Evolutionary conservation across 2,797 vertebrate genomes (phyloP), one percentile per base, ranked within the genome.

Genomic region (Aselliscus stoliczkanus): DNA sequence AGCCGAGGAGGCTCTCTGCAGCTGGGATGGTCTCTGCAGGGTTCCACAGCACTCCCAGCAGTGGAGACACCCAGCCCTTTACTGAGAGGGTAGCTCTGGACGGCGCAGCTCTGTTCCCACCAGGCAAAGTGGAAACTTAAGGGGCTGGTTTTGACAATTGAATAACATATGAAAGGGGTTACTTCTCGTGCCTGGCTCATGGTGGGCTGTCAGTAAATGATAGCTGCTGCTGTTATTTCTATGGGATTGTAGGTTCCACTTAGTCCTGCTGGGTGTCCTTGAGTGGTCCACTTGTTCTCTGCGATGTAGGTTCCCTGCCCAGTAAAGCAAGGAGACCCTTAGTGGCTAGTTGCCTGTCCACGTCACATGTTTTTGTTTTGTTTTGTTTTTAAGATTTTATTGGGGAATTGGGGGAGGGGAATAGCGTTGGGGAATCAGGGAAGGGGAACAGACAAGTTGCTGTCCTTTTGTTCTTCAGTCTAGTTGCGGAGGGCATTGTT

Each of bases 241-340:
- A 1, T 50, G 21, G 23, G 31, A 54, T 72, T 21, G 10, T 34
- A n/a, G 47, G 75, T 60, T 92, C 75, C 60, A 2, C 42, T 93
- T 72, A 21, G 4, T 58, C 64, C 44, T 91, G n/a, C 39, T n/a
- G 1, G 5, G 27, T 52, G 50, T 37, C 44, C 56, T 76, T 73
- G 65, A 17, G 27, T 72, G 1, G 15, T 84, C 6, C 6, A 5
- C 82, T 17, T 5, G 10, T 88, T 39, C 13, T 65, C 54, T 90
- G 42, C 7, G 3, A 69, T 37, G 80, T 88, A 85, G 27, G 50
- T 42, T 88, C 37, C 52, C 52, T 67, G 23, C 65, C 54, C 23
- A 81, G 62, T 54, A 88, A 96, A 94, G 44, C 72, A 79, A 92
- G 72, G 67, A 89, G 31, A 90, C 70, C 60, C 50, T 81, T 75